Base-by-base conservation (phyloP, 2,113 vertebrate species). In the Saccopteryx leptura region DNA sequence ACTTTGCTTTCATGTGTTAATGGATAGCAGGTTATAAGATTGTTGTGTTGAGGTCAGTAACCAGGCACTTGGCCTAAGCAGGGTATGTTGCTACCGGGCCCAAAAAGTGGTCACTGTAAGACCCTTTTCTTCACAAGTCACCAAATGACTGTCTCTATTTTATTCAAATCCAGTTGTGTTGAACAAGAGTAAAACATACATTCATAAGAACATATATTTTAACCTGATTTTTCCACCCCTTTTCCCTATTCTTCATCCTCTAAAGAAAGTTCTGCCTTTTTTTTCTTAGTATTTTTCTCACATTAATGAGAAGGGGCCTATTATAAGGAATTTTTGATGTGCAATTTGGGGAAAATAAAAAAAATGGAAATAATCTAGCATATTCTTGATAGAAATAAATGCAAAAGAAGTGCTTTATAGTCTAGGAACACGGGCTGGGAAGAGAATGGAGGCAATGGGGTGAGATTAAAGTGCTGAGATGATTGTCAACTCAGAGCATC, bases 381-480 rank as follows among this genome's bases (percentile, higher is more conserved):
- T 33, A 88, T 33, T 83, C 26, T 65, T 63, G 24, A 63, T 58
- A 61, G 21, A 75, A 61, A 93, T 33, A 11, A 76, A 33, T 23
- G 9, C 65, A 66, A 63, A 88, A 52, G 18, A 66, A 60, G 23
- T 11, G 1, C n/a, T 87, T 39, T 39, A 12, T 0, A 9, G 17
- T 74, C 39, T 21, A 61, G n/a, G 14, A 39, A 76, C 9, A 18
- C 7, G 6, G 5, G n/a, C n/a, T 66, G 12, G 4, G 17, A 19
- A 69, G 46, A 81, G 11, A 48, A 50, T 0, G 1, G 50, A 1
- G 2, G 1, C 12, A 3, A 4, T 8, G 9, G 28, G 8, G 2
- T 19, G 5, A n/a, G 54, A 28, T 12, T 4, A 9, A 48, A 28
- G 23, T 19, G 4, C 9, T 56, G 17, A 17, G 61, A 23, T 12